Conservation (phyloP, 1,140 invertebrate species). For the Geopemphigus sp. region DNA sequence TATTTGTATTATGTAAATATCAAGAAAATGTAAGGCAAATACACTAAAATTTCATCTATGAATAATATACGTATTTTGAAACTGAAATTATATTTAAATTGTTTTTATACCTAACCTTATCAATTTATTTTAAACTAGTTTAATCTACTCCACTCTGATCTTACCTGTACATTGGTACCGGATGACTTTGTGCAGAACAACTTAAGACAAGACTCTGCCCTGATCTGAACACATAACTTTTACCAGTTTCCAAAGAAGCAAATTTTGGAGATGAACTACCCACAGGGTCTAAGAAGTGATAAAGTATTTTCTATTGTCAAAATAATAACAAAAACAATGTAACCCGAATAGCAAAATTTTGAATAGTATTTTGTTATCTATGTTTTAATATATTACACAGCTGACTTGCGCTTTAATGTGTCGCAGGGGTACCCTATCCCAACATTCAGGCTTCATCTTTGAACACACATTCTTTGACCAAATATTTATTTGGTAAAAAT, state of each 20-base stretch:
- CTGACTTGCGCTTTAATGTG: slow-evolving; percentile 36
- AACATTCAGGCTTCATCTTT: slow-evolving; percentile 80
- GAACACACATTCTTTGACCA: slow-evolving; percentile 41
- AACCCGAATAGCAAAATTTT: slow-evolving; percentile 6
- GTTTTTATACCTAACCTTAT: background rate
- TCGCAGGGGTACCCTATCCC: slow-evolving; percentile 83
- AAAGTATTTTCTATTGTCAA: slow-evolving; percentile 42
- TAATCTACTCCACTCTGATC: background rate
- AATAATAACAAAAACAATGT: background rate
- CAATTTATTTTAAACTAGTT: background rate
- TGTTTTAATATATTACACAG: background rate
- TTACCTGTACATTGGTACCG: slow-evolving; percentile 62
- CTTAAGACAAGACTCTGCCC: slow-evolving; percentile 56
- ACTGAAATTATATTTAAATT: background rate
- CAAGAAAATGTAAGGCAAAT: background rate
- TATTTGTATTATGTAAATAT: background rate
- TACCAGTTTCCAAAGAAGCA: slow-evolving; percentile 63
- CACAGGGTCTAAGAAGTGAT: slow-evolving; percentile 54
- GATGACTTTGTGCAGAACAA: slow-evolving; percentile 69
- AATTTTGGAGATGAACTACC: slow-evolving; percentile 55
- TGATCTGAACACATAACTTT: slow-evolving; percentile 58
- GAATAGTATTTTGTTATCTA: background rate
- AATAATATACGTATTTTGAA: background rate
- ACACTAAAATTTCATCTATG: background rate
- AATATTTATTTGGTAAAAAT: background rate